Evolutionary conservation across 2,113 vertebrate species (phyloP).

Genomic region (Microtus richardsoni): DNA sequence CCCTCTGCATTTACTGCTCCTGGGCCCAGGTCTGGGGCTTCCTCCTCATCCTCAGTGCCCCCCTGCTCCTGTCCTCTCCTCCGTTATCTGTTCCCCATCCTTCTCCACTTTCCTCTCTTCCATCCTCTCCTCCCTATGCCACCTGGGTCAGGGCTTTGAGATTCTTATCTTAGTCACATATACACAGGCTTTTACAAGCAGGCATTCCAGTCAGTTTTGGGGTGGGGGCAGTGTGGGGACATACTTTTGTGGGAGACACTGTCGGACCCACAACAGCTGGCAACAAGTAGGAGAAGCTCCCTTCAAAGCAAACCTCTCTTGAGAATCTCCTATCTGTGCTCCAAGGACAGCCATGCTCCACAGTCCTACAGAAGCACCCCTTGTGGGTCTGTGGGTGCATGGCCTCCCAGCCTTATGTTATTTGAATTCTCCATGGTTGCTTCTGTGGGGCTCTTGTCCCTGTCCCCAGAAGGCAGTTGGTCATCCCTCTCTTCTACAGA

Average conservation of each 20-base stretch:
- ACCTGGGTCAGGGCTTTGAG: not conserved
- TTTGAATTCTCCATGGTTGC: not conserved
- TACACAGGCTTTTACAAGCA: not conserved
- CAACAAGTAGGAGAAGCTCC: no score
- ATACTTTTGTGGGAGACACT: not conserved
- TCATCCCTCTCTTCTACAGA: rapidly evolving
- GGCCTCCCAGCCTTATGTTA: no score
- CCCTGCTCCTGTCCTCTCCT: no score
- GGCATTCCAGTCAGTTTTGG: no score
- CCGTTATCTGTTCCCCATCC: no score
- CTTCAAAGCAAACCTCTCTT: not conserved
- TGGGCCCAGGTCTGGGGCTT: not conserved
- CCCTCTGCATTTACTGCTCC: not conserved
- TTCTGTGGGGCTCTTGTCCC: not conserved
- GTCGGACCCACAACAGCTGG: no score
- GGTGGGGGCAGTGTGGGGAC: not conserved
- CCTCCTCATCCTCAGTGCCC: not conserved
- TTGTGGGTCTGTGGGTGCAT: not conserved
- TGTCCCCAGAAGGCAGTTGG: not conserved
- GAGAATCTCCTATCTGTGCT: rapidly evolving
- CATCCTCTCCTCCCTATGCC: not conserved
- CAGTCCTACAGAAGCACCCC: rapidly evolving
- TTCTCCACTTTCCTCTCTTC: not conserved
- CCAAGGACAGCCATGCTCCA: not conserved
- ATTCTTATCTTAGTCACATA: not conserved